These are phyloP conservation scores for Hyles vespertilio DNA, from an alignment of 1,140 invertebrate genomes.

Conservation along the genomic window DNA sequence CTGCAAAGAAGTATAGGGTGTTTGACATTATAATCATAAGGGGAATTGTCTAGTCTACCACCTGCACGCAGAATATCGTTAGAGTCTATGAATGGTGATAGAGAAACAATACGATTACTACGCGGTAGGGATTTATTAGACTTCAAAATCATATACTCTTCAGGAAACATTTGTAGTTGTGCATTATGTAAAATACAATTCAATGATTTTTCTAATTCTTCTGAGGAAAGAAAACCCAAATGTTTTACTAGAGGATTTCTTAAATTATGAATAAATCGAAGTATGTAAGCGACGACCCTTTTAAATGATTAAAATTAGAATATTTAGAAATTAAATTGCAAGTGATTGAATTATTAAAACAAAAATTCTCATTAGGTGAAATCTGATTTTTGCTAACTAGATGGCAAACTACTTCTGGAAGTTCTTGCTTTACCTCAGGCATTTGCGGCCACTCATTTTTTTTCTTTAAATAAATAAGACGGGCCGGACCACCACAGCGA, in stretches of 20 bases:
- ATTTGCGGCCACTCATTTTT: too few relatives aligned
- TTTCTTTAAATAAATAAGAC: slow-evolving; percentile 9
- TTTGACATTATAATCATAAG: slow-evolving; percentile 6
- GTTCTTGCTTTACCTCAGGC: slow-evolving; percentile 1
- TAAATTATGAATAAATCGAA: slow-evolving; percentile 17
- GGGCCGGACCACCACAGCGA: slow-evolving; percentile 15
- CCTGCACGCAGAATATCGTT: slow-evolving; percentile 3
- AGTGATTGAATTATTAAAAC: too few relatives aligned
- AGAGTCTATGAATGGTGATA: slow-evolving; percentile 10
- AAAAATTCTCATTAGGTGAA: too few relatives aligned
- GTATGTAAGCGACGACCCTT: slow-evolving; percentile 15
- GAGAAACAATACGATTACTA: slow-evolving; percentile 20
- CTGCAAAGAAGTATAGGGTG: slow-evolving; percentile 15
- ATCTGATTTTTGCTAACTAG: too few relatives aligned
- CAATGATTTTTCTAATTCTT: slow-evolving; percentile 7
- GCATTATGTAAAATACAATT: slow-evolving; percentile 5
- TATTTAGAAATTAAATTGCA: slow-evolving; percentile 5
- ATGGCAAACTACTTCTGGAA: slow-evolving; percentile 3
- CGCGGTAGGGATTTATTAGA: slow-evolving; percentile 1
- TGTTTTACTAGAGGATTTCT: slow-evolving; percentile 13
- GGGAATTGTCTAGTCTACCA: slow-evolving; percentile 11
- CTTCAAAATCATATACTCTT: slow-evolving; percentile 8
- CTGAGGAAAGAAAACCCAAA: background rate
- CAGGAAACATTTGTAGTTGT: slow-evolving; percentile 18
- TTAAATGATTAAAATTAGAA: slow-evolving; percentile 9